These are phyloP conservation scores for Malacoraja senta DNA, from an alignment of 2,797 vertebrate genomes.

Conservation along the genomic window DNA sequence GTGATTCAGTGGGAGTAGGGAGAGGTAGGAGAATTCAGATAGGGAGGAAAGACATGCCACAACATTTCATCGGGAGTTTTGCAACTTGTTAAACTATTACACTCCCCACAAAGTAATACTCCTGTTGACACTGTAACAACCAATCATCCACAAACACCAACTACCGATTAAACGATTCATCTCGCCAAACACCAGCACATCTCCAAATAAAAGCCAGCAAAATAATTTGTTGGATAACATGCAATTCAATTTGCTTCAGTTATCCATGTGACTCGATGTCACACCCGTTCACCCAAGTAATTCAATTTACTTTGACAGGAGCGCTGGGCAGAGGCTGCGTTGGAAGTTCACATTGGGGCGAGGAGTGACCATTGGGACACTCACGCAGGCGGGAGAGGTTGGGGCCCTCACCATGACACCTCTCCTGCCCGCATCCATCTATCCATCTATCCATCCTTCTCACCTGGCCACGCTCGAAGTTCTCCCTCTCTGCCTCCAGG, in stretches of 20 bases:
- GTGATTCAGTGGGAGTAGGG: no score
- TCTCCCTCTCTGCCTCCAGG: slow-evolving; percentile 75
- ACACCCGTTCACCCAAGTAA: neutral
- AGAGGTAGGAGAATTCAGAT: neutral
- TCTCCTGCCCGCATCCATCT: neutral
- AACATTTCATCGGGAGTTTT: neutral
- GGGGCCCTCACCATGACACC: neutral
- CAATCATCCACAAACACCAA: neutral
- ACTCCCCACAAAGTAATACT: neutral
- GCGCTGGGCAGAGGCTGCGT: neutral
- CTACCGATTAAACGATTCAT: neutral
- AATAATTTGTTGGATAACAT: neutral
- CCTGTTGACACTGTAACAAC: neutral
- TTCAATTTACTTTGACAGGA: no score
- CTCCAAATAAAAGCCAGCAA: no score
- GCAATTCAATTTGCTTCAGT: neutral
- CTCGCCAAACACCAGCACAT: neutral
- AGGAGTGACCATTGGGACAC: neutral
- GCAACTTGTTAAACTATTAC: neutral
- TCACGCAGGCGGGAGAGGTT: neutral
- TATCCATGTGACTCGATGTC: neutral
- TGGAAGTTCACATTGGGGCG: neutral
- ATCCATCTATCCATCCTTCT: neutral
- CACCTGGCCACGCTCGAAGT: slow-evolving; percentile 83
- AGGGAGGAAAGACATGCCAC: neutral